Conservation (phyloP, 2,888 invertebrate species). For the Synergus itoensis region DNA sequence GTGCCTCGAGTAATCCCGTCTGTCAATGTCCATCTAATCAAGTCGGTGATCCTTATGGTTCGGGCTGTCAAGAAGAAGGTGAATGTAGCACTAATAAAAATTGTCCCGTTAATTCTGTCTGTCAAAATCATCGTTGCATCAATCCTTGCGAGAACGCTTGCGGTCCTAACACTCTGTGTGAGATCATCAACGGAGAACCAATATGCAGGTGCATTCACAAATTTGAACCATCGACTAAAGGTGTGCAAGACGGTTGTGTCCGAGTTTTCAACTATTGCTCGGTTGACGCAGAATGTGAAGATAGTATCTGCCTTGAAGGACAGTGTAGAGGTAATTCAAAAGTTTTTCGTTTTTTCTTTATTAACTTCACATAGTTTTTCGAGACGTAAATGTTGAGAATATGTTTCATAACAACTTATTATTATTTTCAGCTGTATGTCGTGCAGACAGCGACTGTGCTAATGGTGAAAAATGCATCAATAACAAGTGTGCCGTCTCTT, state of each 20-base stretch:
- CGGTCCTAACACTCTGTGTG: constrained; percentile 90
- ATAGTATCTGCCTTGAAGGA: constrained; percentile 88
- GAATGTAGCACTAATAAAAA: constrained; percentile 88
- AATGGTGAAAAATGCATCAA: constrained; percentile 88
- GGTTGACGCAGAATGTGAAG: constrained; percentile 87
- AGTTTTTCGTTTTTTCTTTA: background rate
- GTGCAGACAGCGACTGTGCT: constrained; percentile 87
- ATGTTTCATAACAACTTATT: constrained; percentile 1
- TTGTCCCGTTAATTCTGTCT: constrained; percentile 87
- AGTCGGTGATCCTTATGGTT: constrained; percentile 87
- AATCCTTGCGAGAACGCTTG: constrained; percentile 92
- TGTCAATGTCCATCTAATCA: constrained; percentile 89
- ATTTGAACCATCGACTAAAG: constrained; percentile 85
- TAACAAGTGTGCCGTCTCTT: constrained; percentile 89
- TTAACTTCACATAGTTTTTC: background rate
- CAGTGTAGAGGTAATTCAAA: constrained; percentile 84
- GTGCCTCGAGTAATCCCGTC: constrained; percentile 83
- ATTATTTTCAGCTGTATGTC: constrained; percentile 78
- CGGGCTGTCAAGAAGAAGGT: constrained; percentile 89
- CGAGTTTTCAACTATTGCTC: constrained; percentile 84
- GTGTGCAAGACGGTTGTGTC: constrained; percentile 85
- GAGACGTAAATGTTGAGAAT: background rate
- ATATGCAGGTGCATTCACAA: constrained; percentile 89
- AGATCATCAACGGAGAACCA: constrained; percentile 86
- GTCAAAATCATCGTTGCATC: constrained; percentile 85